Evolutionary conservation across 2,888 invertebrate genomes (phyloP).

Genomic region (Adineta ricciae): DNA sequence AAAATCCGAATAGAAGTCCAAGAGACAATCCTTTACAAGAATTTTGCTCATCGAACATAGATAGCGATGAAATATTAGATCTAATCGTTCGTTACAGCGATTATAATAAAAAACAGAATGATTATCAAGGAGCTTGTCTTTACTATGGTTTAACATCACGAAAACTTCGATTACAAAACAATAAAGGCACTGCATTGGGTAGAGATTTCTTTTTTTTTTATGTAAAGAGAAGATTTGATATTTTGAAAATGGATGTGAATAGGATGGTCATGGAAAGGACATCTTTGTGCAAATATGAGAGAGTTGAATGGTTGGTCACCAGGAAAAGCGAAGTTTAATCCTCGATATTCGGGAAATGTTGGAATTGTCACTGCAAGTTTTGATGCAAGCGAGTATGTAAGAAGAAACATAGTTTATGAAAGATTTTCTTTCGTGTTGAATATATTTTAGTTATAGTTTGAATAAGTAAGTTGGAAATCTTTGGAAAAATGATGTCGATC

Average conservation of each 20-base stretch:
- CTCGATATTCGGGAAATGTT: not conserved
- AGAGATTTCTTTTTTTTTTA: too few species aligned
- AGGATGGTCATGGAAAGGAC: not conserved
- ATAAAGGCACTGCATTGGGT: not conserved
- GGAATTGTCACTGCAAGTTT: not conserved
- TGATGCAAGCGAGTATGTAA: not conserved
- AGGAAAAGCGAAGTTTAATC: not conserved
- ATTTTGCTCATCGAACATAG: not conserved
- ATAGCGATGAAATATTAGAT: not conserved
- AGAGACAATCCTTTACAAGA: not conserved
- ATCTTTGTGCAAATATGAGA: not conserved
- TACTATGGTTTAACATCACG: constrained; percentile 3
- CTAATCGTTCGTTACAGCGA: not conserved
- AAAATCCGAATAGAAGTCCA: not conserved
- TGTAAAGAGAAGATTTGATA: too few species aligned
- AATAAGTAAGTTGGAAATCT: not conserved
- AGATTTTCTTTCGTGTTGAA: not conserved
- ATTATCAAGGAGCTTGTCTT: not conserved
- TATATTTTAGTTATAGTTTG: not conserved
- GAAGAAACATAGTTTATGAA: not conserved
- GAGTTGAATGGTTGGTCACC: not conserved
- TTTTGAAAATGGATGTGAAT: not conserved
- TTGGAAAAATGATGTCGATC: too few species aligned
- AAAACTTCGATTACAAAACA: not conserved
- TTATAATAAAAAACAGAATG: not conserved